Evolutionary conservation across 1,140 invertebrate genomes (phyloP).

Genomic region (Schlechtendalia chinensis): DNA sequence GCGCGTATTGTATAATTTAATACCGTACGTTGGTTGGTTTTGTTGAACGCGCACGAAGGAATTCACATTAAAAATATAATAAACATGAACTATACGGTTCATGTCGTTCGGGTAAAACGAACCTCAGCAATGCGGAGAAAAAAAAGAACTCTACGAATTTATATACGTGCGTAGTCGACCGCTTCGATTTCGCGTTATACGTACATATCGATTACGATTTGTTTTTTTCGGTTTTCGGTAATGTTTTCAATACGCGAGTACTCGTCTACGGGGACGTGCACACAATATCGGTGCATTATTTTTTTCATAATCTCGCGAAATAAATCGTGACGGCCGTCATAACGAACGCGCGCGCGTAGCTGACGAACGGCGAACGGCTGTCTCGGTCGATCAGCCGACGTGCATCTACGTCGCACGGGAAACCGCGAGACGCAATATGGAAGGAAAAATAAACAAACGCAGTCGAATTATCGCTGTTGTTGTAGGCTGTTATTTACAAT

Average conservation of each 20-base stretch:
- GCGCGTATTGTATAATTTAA: too few relatives aligned
- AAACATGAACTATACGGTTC: neutral
- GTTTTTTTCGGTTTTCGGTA: neutral
- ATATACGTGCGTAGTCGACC: neutral
- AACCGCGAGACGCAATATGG: neutral
- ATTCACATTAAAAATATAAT: constrained; percentile 21
- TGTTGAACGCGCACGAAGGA: constrained; percentile 5
- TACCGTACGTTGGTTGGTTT: neutral
- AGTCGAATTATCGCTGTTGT: too few relatives aligned
- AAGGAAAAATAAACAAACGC: too few relatives aligned
- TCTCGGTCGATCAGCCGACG: constrained; percentile 2
- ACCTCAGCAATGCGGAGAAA: neutral
- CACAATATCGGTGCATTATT: neutral
- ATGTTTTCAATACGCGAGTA: too few relatives aligned
- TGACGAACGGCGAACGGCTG: neutral
- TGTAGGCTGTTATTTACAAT: too few relatives aligned
- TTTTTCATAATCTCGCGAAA: too few relatives aligned
- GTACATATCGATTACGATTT: neutral
- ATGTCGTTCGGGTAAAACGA: neutral
- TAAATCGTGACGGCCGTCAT: neutral
- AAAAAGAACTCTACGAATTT: neutral
- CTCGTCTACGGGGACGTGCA: too few relatives aligned
- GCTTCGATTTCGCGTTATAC: neutral
- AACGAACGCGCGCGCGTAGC: neutral
- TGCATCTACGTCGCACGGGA: neutral